phyloP scores from a whole-genome alignment of 2,888 invertebrate genomes.

The Orthonychiurus folsomi region DNA sequence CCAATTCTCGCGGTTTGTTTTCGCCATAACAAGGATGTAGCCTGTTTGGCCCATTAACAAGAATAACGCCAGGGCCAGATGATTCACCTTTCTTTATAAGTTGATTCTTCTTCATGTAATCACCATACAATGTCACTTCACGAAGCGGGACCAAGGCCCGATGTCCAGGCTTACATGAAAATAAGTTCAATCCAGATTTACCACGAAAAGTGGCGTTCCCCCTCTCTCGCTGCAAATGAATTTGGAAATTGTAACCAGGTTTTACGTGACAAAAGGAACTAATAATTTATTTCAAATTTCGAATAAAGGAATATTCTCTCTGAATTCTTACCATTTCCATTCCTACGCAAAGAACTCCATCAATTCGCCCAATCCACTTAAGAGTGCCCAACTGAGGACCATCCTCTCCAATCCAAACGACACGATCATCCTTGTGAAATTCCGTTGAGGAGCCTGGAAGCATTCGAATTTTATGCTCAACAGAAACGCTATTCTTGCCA shows the following conservation, averaged over 20 bases:
- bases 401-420: conserved; percentile 4
- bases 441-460: not conserved
- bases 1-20: too few relatives aligned
- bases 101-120: too few relatives aligned
- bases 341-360: not conserved
- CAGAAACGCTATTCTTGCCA: not conserved
- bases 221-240: not conserved
- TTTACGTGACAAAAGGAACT: not conserved
- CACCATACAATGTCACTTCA: not conserved
- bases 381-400: not conserved
- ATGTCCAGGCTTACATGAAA: conserved; percentile 5
- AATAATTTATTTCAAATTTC: too few relatives aligned
- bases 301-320: too few relatives aligned
- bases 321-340: conserved; percentile 1
- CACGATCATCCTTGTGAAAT: not conserved
- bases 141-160: not conserved
- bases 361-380: not conserved
- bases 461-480: not conserved
- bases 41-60: too few relatives aligned
- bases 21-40: too few relatives aligned
- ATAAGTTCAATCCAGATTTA: not conserved
- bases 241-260: not conserved
- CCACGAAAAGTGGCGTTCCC: not conserved
- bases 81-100: too few relatives aligned
- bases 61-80: too few relatives aligned